Evolutionary conservation across 2,113 vertebrate species (phyloP), one percentile per base, ranked within the genome.

Genomic region (Struthio camelus): DNA sequence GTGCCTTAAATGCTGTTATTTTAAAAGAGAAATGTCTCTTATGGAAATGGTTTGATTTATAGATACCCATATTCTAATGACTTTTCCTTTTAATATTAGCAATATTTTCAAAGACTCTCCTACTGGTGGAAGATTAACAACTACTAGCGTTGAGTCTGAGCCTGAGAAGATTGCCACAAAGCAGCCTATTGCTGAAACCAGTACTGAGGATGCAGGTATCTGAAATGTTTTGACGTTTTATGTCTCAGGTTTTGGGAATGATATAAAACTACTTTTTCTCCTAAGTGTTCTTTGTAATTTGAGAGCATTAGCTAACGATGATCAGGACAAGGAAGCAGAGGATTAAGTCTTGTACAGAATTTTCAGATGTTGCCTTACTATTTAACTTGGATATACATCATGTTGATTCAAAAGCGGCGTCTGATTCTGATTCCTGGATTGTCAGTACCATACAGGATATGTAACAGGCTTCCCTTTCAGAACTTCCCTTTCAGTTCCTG

Each of bases 121-220:
- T 42, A 2, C 79, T 54, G 93, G 44, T 44, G 83, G 64, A 67
- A 62, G 87, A 23, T n/a, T 76, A 34, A 4, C 44, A 28, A 40
- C 17, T 48, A 27, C 89, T 85, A 85, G 77, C 38, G 0, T 10
- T 0, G 38, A 70, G 44, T 38, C 88, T 36, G 30, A 58, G 46
- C 90, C 79, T 5, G 86, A 79, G 83, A 56, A 64, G 42, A 64
- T 6, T 54, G 40, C 83, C 23, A 1, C 58, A 0, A 2, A 12
- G 6, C 89, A 44, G 30, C 81, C 72, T 8, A 11, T 13, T 56
- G 34, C 30, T 67, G 83, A n/a, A 27, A 30, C 87, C 16, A 28
- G 25, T 14, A 58, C 5, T 2, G 81, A 81, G n/a, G 80, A 38
- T 44, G 62, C 97, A 28, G 98, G 98, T 98, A 96, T 23, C 6